Conservation (phyloP, 92 coral and sea anemone species). For the Actinostola sp. region DNA sequence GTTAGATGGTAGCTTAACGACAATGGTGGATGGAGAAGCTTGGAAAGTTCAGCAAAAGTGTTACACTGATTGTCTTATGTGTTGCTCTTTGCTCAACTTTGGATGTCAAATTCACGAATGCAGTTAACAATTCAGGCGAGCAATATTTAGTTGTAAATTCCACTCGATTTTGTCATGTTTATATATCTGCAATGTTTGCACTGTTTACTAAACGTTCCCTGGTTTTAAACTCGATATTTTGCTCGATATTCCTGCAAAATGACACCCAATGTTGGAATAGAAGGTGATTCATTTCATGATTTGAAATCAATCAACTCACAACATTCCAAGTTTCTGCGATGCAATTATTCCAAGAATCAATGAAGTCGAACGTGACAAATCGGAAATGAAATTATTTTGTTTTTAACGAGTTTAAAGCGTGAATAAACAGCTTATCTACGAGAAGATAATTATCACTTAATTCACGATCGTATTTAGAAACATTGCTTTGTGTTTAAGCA, state of each 20-base stretch:
- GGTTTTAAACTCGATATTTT: no score
- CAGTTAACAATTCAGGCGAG: background rate
- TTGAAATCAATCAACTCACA: no score
- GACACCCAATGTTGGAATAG: no score
- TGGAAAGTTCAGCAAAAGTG: background rate
- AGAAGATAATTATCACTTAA: background rate
- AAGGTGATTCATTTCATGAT: background rate
- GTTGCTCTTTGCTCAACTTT: background rate
- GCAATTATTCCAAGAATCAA: background rate
- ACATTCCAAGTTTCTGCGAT: no score
- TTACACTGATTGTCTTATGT: background rate
- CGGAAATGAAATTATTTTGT: background rate
- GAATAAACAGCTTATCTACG: background rate
- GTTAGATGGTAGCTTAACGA: background rate
- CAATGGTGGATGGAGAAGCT: conserved; percentile 7
- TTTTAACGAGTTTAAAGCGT: background rate
- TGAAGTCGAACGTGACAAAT: background rate
- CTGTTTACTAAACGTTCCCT: no score
- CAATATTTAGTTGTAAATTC: background rate
- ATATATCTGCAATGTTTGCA: no score
- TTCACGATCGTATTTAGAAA: background rate
- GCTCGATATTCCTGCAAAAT: no score
- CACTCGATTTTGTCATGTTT: background rate
- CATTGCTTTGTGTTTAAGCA: background rate
- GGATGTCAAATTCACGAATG: background rate